Evolutionary conservation across 2,888 invertebrate genomes (phyloP), one percentile per base, ranked within the genome.

Genomic region (Drosophila affinis): DNA sequence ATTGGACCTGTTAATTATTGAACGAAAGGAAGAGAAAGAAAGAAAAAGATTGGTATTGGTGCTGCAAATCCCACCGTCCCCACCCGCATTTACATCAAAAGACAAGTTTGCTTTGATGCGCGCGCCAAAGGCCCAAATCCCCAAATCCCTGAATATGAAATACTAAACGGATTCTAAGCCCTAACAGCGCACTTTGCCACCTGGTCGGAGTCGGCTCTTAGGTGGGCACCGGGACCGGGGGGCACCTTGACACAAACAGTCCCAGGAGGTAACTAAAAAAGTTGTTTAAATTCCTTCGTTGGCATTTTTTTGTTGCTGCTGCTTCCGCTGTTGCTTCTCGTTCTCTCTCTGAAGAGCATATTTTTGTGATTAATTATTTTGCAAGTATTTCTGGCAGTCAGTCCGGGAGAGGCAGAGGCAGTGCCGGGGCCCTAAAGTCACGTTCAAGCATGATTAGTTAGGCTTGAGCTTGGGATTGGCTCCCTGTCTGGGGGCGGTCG

Each of bases 1-100:
- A 97, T 96, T 92, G 92, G 92, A 81, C 84, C 93, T 92, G 74
- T 74, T 64, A 86, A 85, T 85, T 83, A 86, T 86, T 85, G 62
- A 87, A 48, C 44, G 44, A 18, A 18, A 18, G 2, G 2, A 18
- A 18, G 18, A 18, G 24, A n/a, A 9, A 24, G 24, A 46, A 61
- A 68, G 24, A 24, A 59, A 61, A 34, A 47, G 27, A 65, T 60
- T 48, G 46, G 44, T 52, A 55, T 44, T 9, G 45, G 48, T 24
- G 21, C 9, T 29, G 9, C n/a, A 61, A 62, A 68, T 71, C 55
- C 60, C 49, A 48, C 34, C 14, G 6, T 10, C 74, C 74, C 55
- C 62, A 45, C 44, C 56, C 62, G 63, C 56, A 68, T 81, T 79
- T 77, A 85, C 77, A 86, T 88, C 88, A 85, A 88, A 87, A 62